Evolutionary conservation across 2,113 vertebrate genomes (phyloP), one percentile per base, ranked within the genome.

Genomic region (Pollimyrus isidori): DNA sequence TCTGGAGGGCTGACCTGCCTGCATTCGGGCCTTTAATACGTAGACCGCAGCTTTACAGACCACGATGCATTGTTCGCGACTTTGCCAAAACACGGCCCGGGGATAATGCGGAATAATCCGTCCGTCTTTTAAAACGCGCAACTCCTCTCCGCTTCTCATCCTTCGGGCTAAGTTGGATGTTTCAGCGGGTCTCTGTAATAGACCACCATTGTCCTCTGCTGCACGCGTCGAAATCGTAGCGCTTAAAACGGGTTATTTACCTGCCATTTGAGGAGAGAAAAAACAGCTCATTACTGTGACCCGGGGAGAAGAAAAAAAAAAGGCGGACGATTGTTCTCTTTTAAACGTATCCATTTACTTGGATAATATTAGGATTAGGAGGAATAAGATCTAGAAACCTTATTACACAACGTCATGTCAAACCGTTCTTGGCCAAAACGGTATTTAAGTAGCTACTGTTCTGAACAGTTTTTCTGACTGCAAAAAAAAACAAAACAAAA

Each of bases 1-100:
- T 87, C 89, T 35, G 9, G 88, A 65, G 42, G 69, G 53, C 73
- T 73, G 76, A 45, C 76, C 62, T 86, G 89, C 56, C 73, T 7
- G 3, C 42, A 30, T 48, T 85, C 58, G 17, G 87, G 83, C 80
- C 39, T 48, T 45, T 45, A 86, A 52, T 39, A 82, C 39, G 7
- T 39, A 15, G 73, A 42, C 46, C n/a, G n/a, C 11, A 26, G 73
- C 76, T 76, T 76, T 13, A 11, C 1, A 88, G 5, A 49, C 62
- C 13, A 35, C 35, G n/a, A 76, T 76, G 45, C 45, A n/a, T 39
- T 52, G 46, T 52, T 73, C 0, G 48, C 13, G 17, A 17, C 9
- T 50, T 50, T 39, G 26, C 19, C 88, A 89, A 52, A 69, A 56
- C 73, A 42, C 30, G n/a, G 58, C 73, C 73, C 7, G 52, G 73